Conservation (phyloP, 2,888 invertebrate genomes). For the Cataglyphis altisquamis region DNA sequence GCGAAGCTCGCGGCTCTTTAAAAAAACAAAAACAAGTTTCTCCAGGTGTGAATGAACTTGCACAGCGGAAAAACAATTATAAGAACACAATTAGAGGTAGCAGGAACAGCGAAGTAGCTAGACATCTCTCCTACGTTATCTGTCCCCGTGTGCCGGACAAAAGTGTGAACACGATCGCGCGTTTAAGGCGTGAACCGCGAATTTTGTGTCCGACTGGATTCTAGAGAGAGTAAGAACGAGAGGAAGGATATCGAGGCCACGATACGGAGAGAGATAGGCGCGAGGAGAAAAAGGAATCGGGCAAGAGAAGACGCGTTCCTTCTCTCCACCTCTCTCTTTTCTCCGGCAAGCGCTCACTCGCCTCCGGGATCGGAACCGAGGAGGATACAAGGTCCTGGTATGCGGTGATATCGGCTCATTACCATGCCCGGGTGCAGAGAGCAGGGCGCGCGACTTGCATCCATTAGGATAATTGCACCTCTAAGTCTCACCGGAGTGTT, state of each 20-base stretch:
- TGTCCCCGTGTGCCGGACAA: slow-evolving; percentile 39
- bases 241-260: background rate
- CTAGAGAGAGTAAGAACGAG: slow-evolving; percentile 24
- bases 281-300: slow-evolving; percentile 57
- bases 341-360: slow-evolving; percentile 59
- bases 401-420: slow-evolving; percentile 86
- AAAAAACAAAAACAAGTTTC: background rate
- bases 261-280: slow-evolving; percentile 57
- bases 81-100: slow-evolving; percentile 48
- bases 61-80: slow-evolving; percentile 9
- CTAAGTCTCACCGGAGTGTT: slow-evolving; percentile 78
- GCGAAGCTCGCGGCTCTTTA: background rate
- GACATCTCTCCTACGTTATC: slow-evolving; percentile 62
- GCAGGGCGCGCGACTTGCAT: slow-evolving; percentile 85
- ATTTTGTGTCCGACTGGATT: slow-evolving; percentile 70
- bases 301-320: slow-evolving; percentile 44
- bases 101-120: slow-evolving; percentile 38
- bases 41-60: slow-evolving; percentile 17
- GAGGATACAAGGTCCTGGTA: slow-evolving; percentile 85
- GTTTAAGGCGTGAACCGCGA: slow-evolving; percentile 64
- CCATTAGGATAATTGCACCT: slow-evolving; percentile 86
- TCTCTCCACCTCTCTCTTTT: slow-evolving; percentile 55
- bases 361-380: slow-evolving; percentile 26
- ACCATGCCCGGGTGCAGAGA: slow-evolving; percentile 84
- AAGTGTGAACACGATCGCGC: slow-evolving; percentile 54